Evolutionary conservation across 2,888 invertebrate genomes (phyloP), one percentile per base, ranked within the genome.

Genomic region (Drosophila nr. perissopoda): DNA sequence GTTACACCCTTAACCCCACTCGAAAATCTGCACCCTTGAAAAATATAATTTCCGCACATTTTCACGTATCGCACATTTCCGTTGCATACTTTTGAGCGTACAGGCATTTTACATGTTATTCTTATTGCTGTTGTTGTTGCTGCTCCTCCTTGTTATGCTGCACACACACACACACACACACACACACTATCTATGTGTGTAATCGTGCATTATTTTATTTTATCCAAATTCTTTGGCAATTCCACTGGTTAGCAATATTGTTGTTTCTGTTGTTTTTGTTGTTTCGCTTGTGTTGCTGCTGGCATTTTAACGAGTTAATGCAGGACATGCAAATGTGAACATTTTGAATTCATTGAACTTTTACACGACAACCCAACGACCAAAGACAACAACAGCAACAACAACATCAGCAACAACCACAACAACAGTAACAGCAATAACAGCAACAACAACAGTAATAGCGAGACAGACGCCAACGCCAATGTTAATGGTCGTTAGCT

Each of bases 271-370:
- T 58, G 61, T 63, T 70, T 65, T 21, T 70, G 62, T 49, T 74
- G 46, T 48, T 57, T 56, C 74, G 74, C 49, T 68, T 54, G 62
- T 74, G 76, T 57, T 63, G 59, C 72, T 86, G 88, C 70, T 86
- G 88, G 83, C 88, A 89, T 91, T 88, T 87, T 76, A 91, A 91
- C 89, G 90, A 90, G 90, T 88, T 88, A 91, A 90, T 90, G 89
- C 91, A 88, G 87, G 87, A 91, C 88, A 88, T 91, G 91, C 90
- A 90, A 88, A 91, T 87, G 84, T 74, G 80, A 79, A 73, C 87
- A 88, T 88, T 90, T 62, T 77, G 91, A 76, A 90, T 91, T 91
- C 88, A 89, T 89, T 89, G 88, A 89, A 89, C 88, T 89, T 89
- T 88, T 77, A 68, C 74, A 71, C 71, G 60, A 82, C 72, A 64